Evolutionary conservation across 2,888 invertebrate species (phyloP), one percentile per base, ranked within the genome.

Genomic region (Nomada ferruginata): DNA sequence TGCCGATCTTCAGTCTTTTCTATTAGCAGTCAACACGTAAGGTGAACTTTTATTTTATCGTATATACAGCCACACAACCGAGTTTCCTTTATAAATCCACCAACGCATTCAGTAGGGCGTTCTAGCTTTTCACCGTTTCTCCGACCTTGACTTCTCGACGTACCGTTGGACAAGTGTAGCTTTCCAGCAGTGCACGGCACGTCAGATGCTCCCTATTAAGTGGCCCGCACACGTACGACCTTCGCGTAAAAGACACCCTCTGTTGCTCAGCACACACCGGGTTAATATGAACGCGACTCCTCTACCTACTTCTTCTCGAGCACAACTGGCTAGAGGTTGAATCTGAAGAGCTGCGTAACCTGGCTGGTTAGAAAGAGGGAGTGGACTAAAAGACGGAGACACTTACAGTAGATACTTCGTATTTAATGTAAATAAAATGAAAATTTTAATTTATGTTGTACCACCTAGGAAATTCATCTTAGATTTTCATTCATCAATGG

Each of bases 151-250:
- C 64, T 76, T 50, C 47, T 20, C 29, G n/a, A 4, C 47, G 10
- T 60, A 26, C 42, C 29, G 42, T 50, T 26, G 65, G 53, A 23
- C 29, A 26, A 23, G 57, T 10, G 44, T 63, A 75, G 44, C 74
- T 75, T 74, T 57, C 61, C 63, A 47, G 74, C 55, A 23, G 11
- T n/a, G 50, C 59, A 53, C 20, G 66, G 60, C 55, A 78, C 60
- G 18, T 36, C 29, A 70, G 70, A 76, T 76, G 64, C n/a, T 53
- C 47, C 29, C 65, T 66, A 71, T 76, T 76, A 76, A 60, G 13
- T 57, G 65, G 61, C 59, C 75, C 55, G 29, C 52, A 57, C 80
- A 81, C 81, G 73, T 78, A 78, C 77, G 44, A 53, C 36, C 55
- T 50, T 60, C 57, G 42, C 29, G 69, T 29, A 52, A 64, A 55